These are phyloP conservation scores for Sussaba pulchella DNA, from an alignment of 2,888 invertebrate genomes.

Conservation along the genomic window DNA sequence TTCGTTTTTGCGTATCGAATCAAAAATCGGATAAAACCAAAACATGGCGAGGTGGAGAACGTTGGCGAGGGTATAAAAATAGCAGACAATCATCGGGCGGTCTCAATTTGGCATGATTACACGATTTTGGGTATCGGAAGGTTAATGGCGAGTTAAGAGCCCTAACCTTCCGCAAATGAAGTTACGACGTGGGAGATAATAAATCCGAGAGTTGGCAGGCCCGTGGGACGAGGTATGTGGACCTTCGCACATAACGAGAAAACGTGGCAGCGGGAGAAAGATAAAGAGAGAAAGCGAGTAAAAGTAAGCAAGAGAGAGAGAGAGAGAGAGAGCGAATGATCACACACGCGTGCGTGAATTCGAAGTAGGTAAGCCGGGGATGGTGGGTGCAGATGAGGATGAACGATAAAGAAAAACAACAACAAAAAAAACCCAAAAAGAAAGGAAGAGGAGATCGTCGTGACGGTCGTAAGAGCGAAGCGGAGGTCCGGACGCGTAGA, in stretches of 20 bases:
- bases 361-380: constrained; percentile 14
- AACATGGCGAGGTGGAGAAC: background rate
- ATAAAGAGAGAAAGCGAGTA: constrained; percentile 38
- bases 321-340: constrained; percentile 20
- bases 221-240: constrained; percentile 11
- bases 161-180: constrained; percentile 79
- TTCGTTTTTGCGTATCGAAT: too few relatives aligned
- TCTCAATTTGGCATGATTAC: constrained; percentile 26
- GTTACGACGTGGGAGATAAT: constrained; percentile 75
- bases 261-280: constrained; percentile 27
- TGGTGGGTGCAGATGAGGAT: background rate
- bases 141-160: constrained; percentile 74
- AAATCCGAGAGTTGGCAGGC: constrained; percentile 69
- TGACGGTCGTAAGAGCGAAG: constrained; percentile 15
- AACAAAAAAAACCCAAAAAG: background rate
- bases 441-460: background rate
- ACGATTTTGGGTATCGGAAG: constrained; percentile 55
- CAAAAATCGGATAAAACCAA: too few relatives aligned
- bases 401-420: background rate
- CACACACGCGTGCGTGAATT: background rate
- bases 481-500: background rate
- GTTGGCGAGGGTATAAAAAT: background rate
- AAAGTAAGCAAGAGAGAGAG: constrained; percentile 28
- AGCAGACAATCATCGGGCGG: background rate
- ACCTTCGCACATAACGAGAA: background rate